Percentiles rank a stretch among this genome's conserved stretches.
Conservation (phyloP, 2,797 vertebrate genomes). For the Hafferia zeledoni region DNA sequence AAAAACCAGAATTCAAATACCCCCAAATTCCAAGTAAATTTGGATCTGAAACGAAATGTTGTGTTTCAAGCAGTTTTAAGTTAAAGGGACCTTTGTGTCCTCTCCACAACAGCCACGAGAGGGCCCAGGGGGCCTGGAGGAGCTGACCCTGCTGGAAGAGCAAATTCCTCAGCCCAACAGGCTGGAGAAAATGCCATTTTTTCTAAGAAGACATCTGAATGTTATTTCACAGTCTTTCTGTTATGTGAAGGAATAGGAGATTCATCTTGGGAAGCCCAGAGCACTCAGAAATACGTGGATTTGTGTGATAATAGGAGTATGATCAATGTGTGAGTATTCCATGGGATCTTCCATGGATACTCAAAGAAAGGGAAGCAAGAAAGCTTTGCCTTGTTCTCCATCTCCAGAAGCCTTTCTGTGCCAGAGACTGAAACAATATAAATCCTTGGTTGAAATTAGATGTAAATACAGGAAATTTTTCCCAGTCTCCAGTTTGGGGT, state of each 20-base stretch:
- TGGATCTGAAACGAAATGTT: background rate
- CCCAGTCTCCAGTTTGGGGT: background rate
- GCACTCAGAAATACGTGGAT: background rate
- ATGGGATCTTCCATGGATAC: rapidly evolving
- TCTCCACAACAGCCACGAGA: background rate
- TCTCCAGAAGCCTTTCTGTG: background rate
- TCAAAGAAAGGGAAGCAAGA: background rate
- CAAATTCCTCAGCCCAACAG: rapidly evolving
- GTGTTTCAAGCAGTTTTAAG: background rate
- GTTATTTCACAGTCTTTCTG: rapidly evolving
- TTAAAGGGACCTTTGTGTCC: background rate
- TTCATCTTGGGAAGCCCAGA: background rate
- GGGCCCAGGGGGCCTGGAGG: background rate
- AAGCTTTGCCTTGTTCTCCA: background rate
- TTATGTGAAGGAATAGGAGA: background rate
- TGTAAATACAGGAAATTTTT: no score
- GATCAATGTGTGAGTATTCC: background rate
- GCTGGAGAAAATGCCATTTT: rapidly evolving
- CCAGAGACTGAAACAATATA: background rate
- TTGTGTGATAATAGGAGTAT: background rate
- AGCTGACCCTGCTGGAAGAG: background rate
- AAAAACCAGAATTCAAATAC: background rate
- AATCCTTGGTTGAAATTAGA: background rate
- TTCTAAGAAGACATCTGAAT: rapidly evolving
- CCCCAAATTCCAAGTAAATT: background rate